Conservation (phyloP, 2,113 vertebrate genomes). For the Falco punctatus region DNA sequence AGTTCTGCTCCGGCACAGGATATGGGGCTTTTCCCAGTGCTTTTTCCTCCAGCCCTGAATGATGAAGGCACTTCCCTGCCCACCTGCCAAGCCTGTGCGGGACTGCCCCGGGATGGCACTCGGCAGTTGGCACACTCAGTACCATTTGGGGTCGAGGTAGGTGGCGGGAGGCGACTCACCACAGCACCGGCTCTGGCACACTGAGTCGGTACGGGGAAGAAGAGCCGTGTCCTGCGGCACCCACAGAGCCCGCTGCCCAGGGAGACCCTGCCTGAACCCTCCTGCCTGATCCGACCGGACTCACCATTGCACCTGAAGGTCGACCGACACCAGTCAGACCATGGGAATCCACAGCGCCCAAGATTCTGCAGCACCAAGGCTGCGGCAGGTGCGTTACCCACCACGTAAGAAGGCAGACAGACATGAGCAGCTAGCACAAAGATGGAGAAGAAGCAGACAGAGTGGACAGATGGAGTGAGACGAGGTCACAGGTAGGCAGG, state of each 20-base stretch:
- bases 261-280: neutral
- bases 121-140: neutral
- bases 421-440: neutral
- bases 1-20: neutral
- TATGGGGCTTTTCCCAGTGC: neutral
- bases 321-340: neutral
- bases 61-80: neutral
- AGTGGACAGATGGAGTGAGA: neutral
- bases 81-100: neutral
- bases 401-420: rapidly evolving
- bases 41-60: neutral
- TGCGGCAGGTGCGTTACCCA: neutral
- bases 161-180: neutral
- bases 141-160: neutral
- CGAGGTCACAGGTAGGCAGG: neutral
- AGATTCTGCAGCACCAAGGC: neutral
- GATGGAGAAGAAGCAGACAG: neutral
- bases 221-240: neutral
- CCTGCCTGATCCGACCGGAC: neutral
- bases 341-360: neutral
- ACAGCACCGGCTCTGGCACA: neutral
- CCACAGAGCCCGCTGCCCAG: neutral
- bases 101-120: neutral
- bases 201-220: rapidly evolving
- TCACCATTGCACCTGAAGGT: neutral